Conservation (phyloP, 1,140 invertebrate species). For the Antheraea pernyi region DNA sequence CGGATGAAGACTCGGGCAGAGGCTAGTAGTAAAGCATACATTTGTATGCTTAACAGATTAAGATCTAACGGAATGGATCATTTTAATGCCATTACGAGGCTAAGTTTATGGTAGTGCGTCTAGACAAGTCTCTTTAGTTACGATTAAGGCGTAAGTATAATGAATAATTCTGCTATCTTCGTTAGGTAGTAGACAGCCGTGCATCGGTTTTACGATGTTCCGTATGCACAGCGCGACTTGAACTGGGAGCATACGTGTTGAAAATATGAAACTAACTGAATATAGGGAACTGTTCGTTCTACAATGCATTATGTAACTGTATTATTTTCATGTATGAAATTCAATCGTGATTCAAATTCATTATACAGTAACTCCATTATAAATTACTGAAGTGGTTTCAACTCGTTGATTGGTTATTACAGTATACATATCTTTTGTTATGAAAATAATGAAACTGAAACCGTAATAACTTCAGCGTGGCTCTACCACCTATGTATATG, state of each 20-base stretch:
- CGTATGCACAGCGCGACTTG: slow-evolving; percentile 29
- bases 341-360: not conserved
- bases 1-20: too few species aligned
- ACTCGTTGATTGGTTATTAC: too few species aligned
- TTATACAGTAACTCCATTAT: not conserved
- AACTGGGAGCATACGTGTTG: slow-evolving; percentile 27
- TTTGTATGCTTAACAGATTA: slow-evolving; percentile 1
- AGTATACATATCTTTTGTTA: too few species aligned
- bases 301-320: slow-evolving; percentile 37
- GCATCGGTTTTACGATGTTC: slow-evolving; percentile 27
- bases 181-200: slow-evolving; percentile 24
- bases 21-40: too few species aligned
- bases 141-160: slow-evolving; percentile 30
- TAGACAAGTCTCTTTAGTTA: slow-evolving; percentile 23
- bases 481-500: too few species aligned
- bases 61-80: slow-evolving; percentile 19
- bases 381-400: too few species aligned
- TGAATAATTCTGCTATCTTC: slow-evolving; percentile 37
- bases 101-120: slow-evolving; percentile 24
- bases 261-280: slow-evolving; percentile 24
- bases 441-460: too few species aligned
- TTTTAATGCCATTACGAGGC: slow-evolving; percentile 21
- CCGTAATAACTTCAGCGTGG: too few species aligned
- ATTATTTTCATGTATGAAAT: slow-evolving; percentile 30
- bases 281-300: slow-evolving; percentile 24